Evolutionary conservation across 2,113 vertebrate genomes (phyloP), one percentile per base, ranked within the genome.

Genomic region (Festucalex cinctus): DNA sequence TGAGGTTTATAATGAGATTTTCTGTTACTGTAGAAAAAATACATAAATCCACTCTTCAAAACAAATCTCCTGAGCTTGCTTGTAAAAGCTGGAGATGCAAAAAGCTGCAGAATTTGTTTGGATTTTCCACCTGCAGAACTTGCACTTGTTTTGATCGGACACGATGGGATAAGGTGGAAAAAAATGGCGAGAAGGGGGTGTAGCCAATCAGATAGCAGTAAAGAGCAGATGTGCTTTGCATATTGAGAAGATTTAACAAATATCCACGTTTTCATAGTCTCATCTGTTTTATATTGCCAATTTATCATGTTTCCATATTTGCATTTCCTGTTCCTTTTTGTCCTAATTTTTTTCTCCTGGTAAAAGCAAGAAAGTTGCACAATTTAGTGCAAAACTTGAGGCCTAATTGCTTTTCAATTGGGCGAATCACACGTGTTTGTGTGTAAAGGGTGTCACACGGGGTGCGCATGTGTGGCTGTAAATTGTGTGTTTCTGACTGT

Each of bases 381-480:
- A 75, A 28, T 86, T 85, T 73, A 81, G 84, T 84, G 77, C 86
- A 84, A 85, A 91, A 91, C 88, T 80, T 75, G 86, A 89, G 69
- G 78, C 84, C 86, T 88, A 91, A 92, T 90, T 85, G 88, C 81
- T 87, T 85, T 91, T 91, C 88, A 89, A 89, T 91, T 89, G 91
- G 83, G 73, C 78, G 89, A 86, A 89, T 85, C 81, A 78, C 73
- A 46, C 68, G 54, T 66, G 48, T 74, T 63, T 74, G 62, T 67
- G 69, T 49, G 28, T 32, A n/a, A n/a, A n/a, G n/a, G n/a, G n/a
- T n/a, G n/a, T n/a, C n/a, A n/a, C n/a, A n/a, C 60, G 39, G 59
- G 48, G 28, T 53, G 49, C 9, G 49, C 22, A 8, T 24, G n/a
- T 24, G 49, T 24, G n/a, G 3, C 9, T 53, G 49, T 53, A 19